These are phyloP conservation scores for Tachypleus tridentatus DNA, from an alignment of 1,140 invertebrate species.

Conservation along the genomic window DNA sequence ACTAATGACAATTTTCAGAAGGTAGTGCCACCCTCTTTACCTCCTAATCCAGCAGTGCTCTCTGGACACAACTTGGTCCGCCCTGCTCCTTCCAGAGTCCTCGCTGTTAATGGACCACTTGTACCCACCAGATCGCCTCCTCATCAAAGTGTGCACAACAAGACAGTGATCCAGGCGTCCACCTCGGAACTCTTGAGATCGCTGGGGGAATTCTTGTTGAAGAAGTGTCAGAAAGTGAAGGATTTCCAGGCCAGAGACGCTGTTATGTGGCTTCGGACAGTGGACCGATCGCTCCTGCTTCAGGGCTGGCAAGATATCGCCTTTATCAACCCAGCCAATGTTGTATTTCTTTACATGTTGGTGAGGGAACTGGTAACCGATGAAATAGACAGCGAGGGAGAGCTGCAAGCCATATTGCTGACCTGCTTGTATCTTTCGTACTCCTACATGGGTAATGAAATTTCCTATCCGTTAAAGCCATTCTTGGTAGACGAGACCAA, in stretches of 20 bases:
- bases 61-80: constrained; percentile 19
- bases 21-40: constrained; percentile 15
- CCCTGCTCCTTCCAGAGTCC: constrained; percentile 33
- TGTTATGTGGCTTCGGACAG: constrained; percentile 92
- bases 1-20: constrained; percentile 34
- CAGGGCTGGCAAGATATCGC: constrained; percentile 99
- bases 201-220: constrained; percentile 83
- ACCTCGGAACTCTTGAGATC: constrained; percentile 95
- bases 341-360: constrained; percentile 98
- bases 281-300: constrained; percentile 84
- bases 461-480: constrained; percentile 97
- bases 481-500: constrained; percentile 89
- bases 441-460: constrained; percentile 91
- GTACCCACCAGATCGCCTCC: neutral
- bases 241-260: constrained; percentile 72
- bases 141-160: constrained; percentile 24
- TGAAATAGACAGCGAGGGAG: constrained; percentile 67
- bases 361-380: constrained; percentile 65
- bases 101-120: constrained; percentile 4
- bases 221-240: constrained; percentile 72
- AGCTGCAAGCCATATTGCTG: constrained; percentile 89
- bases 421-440: constrained; percentile 97
- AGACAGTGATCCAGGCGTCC: constrained; percentile 93
- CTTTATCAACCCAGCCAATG: constrained; percentile 98
- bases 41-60: constrained; percentile 24